Conservation (phyloP, 2,113 vertebrate genomes). For the Ceyx margarethae region DNA sequence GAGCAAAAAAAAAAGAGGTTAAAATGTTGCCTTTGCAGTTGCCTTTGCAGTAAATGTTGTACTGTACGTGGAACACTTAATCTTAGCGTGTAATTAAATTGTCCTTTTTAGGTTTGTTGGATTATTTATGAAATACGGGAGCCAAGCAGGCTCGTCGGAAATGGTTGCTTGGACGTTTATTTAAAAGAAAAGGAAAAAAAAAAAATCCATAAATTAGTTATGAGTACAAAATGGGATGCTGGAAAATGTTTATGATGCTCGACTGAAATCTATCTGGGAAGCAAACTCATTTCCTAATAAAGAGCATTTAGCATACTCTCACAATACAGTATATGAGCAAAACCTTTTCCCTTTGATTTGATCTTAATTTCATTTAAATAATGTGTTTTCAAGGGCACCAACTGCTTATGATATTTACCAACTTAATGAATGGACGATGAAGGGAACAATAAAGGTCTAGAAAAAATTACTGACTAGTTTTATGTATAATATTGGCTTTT, state of each 20-base stretch:
- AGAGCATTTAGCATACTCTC: slow-evolving; percentile 52
- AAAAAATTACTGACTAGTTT: slow-evolving; percentile 40
- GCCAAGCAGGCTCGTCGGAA: slow-evolving; percentile 42
- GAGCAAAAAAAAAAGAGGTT: slow-evolving; percentile 51
- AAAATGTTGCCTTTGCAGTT: slow-evolving; percentile 78
- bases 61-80: slow-evolving; percentile 69
- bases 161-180: slow-evolving; percentile 53
- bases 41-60: slow-evolving; percentile 77
- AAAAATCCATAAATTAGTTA: slow-evolving; percentile 58
- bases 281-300: slow-evolving; percentile 53
- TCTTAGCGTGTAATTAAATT: slow-evolving; percentile 68
- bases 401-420: slow-evolving; percentile 48
- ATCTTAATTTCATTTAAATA: slow-evolving; percentile 43
- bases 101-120: slow-evolving; percentile 55
- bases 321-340: slow-evolving; percentile 30
- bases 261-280: slow-evolving; percentile 53
- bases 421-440: slow-evolving; percentile 16
- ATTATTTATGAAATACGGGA: slow-evolving; percentile 61
- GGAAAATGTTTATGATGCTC: slow-evolving; percentile 52
- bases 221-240: slow-evolving; percentile 48
- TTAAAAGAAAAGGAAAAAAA: slow-evolving; percentile 31
- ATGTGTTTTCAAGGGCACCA: slow-evolving; percentile 41
- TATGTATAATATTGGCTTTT: slow-evolving; percentile 72
- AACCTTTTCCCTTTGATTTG: slow-evolving; percentile 32
- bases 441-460: slow-evolving; percentile 35